Base-by-base conservation (phyloP, 1,140 invertebrate genomes). In the Sitophilus oryzae region DNA sequence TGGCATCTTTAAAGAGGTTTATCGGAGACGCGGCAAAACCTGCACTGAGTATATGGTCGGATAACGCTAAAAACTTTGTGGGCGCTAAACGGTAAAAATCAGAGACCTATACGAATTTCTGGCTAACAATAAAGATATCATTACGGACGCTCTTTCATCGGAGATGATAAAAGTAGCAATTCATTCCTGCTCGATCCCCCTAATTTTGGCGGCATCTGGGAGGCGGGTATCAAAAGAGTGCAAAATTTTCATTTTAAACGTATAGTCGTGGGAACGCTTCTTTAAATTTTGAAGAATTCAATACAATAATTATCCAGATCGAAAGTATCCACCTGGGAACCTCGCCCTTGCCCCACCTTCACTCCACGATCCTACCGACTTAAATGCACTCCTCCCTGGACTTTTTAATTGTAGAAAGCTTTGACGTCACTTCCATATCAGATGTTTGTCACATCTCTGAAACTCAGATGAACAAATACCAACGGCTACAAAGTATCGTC, bases 101-200 rank as follows among this genome's bases (percentile, higher is more conserved):
- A 47, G 40, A 43, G n/a, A n/a, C n/a, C n/a, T n/a, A n/a, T n/a
- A n/a, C n/a, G 74, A 71, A 68, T 47, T 69, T 14, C 72, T 76
- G 46, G 69, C 69, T 48, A 69, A 72, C 16, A 21, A 42, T 35
- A 36, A 22, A 22, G 25, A 48, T n/a, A 14, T 20, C 11, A 50
- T 56, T 25, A n/a, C 34, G 15, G n/a, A 48, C 14, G 19, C 21
- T 48, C 35, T 55, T 15, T 21, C 36, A 9, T 23, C n/a, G n/a
- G 46, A 56, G 9, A 46, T 45, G n/a, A 25, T 56, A 11, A 41
- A 34, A n/a, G n/a, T 56, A 23, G 37, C 19, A 49, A 18, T 56
- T 56, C 40, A 56, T 56, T 15, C 14, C 41, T 1, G 67, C 75
- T 21, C 14, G 41, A 6, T 64, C 71, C 11, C 67, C 70, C 2